Evolutionary conservation across 2,888 invertebrate genomes (phyloP).

Genomic region (Coelogynopora nodosa): DNA sequence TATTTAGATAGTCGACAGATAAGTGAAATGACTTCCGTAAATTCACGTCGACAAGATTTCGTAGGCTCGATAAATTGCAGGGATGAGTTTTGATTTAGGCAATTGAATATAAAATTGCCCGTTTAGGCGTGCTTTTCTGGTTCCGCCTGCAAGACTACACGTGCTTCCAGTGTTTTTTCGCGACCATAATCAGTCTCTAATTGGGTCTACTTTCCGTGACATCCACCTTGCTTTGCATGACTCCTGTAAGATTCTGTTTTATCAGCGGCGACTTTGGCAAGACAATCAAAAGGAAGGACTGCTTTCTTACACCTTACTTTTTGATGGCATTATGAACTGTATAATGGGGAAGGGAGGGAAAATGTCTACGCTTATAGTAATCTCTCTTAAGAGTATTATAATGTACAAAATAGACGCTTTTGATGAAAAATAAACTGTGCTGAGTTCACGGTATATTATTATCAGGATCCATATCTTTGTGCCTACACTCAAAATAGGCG

Average conservation of each 20-base stretch:
- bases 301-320: background rate
- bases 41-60: background rate
- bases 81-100: constrained; percentile 6
- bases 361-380: no score
- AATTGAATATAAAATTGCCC: constrained; percentile 9
- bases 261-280: background rate
- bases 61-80: background rate
- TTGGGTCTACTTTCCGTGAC: constrained; percentile 12
- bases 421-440: no score
- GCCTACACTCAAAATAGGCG: background rate
- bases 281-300: background rate
- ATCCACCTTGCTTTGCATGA: background rate
- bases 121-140: constrained; percentile 23
- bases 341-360: no score
- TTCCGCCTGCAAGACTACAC: background rate
- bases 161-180: constrained; percentile 5
- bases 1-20: background rate
- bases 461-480: background rate
- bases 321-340: no score
- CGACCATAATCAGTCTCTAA: constrained; percentile 12
- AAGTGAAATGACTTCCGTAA: constrained; percentile 5
- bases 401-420: no score
- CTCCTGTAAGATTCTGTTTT: constrained; percentile 11
- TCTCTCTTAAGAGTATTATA: no score
- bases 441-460: no score